Evolutionary conservation across 2,888 invertebrate genomes (phyloP).

Genomic region (Candidula unifasciata): DNA sequence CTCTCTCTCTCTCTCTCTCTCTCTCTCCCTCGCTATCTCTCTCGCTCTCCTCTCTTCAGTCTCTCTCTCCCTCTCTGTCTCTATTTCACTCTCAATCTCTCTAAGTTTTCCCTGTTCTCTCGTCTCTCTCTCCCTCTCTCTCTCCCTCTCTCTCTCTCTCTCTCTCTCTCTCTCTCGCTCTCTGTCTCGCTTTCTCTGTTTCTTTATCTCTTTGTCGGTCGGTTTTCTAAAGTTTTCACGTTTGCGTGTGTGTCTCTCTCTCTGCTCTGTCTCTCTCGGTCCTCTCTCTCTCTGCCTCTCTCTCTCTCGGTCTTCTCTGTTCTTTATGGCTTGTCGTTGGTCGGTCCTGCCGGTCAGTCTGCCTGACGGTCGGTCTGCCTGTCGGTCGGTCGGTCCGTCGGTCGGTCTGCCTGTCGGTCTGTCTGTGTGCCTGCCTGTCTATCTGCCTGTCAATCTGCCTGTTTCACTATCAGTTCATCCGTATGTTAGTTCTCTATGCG

Average conservation of each 20-base stretch:
- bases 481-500: no score
- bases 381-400: background rate
- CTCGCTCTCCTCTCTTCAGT: no score
- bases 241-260: background rate
- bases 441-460: no score
- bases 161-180: background rate
- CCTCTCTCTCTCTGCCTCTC: no score
- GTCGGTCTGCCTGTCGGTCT: no score
- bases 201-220: background rate
- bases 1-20: slow-evolving; percentile 27
- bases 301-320: background rate
- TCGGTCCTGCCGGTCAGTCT: background rate
- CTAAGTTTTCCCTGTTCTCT: background rate
- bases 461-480: no score
- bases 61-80: background rate
- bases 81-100: background rate
- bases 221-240: background rate
- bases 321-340: background rate
- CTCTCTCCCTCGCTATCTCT: slow-evolving; percentile 4
- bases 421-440: no score
- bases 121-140: background rate
- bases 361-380: background rate
- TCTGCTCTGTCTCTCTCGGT: background rate
- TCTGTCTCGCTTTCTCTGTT: slow-evolving; percentile 37
- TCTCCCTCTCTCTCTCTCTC: background rate